Evolutionary conservation across 2,888 invertebrate species (phyloP).

Genomic region (Nomada lathburiana): DNA sequence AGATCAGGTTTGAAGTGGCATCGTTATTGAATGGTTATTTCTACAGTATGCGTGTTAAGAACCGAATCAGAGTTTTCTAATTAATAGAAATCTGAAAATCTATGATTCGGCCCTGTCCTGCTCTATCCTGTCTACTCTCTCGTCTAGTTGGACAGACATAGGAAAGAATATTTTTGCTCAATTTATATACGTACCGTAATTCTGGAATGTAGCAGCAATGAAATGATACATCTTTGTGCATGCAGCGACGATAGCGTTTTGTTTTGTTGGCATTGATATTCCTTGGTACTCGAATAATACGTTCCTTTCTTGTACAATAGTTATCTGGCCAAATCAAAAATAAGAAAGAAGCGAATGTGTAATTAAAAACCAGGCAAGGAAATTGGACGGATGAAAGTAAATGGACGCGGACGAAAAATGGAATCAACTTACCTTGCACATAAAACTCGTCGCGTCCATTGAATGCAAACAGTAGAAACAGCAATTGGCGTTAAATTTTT

Average conservation of each 20-base stretch:
- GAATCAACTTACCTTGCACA: slow-evolving; percentile 62
- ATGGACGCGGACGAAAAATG: neutral
- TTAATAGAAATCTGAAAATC: too few species aligned
- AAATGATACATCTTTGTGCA: slow-evolving; percentile 70
- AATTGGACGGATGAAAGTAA: neutral
- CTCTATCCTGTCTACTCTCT: too few species aligned
- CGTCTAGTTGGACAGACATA: too few species aligned
- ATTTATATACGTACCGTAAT: slow-evolving; percentile 36
- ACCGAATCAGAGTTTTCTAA: too few species aligned
- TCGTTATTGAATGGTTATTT: too few species aligned
- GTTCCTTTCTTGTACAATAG: slow-evolving; percentile 61
- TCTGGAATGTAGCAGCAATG: slow-evolving; percentile 31
- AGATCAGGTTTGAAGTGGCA: too few species aligned
- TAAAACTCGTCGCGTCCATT: slow-evolving; percentile 57
- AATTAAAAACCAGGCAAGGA: neutral
- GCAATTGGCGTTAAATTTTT: slow-evolving; percentile 73
- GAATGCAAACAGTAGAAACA: slow-evolving; percentile 69
- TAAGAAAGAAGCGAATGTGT: neutral
- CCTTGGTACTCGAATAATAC: slow-evolving; percentile 73
- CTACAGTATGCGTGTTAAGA: too few species aligned
- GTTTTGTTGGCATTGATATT: slow-evolving; percentile 64
- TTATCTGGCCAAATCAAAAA: slow-evolving; percentile 66
- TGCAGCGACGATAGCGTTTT: slow-evolving; percentile 71
- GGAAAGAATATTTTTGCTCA: neutral
- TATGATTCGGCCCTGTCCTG: too few species aligned